Conservation (phyloP, 2,888 invertebrate species). For the Notodonta dromedarius region DNA sequence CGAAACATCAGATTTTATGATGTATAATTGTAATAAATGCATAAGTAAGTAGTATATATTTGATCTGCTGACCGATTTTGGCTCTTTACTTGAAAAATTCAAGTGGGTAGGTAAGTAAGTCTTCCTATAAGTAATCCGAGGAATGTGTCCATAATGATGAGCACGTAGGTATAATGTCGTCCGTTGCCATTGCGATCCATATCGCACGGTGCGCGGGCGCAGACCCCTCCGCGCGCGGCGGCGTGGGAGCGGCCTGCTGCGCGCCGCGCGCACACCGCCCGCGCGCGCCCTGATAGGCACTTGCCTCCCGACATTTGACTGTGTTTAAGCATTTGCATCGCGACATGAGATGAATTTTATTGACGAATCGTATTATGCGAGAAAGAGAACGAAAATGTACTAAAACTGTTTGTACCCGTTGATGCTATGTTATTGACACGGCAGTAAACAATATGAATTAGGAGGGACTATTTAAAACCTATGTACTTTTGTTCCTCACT, state of each 20-base stretch:
- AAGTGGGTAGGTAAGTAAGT: too few relatives aligned
- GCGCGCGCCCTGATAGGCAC: slow-evolving; percentile 26
- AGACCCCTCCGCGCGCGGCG: background rate
- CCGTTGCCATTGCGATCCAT: background rate
- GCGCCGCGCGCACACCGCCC: slow-evolving; percentile 21
- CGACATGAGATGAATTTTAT: slow-evolving; percentile 17
- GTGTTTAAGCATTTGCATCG: slow-evolving; percentile 22
- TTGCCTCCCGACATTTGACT: slow-evolving; percentile 29
- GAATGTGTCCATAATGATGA: background rate
- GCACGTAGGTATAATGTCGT: background rate
- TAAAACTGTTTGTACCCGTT: too few relatives aligned
- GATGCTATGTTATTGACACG: too few relatives aligned
- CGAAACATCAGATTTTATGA: too few relatives aligned
- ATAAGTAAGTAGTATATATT: too few relatives aligned
- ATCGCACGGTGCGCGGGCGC: slow-evolving; percentile 11
- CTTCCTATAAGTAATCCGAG: background rate
- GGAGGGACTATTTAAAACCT: too few relatives aligned
- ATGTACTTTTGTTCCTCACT: too few relatives aligned
- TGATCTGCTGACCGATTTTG: too few relatives aligned
- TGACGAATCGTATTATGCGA: background rate
- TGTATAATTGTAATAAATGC: too few relatives aligned
- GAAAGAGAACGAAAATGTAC: too few relatives aligned
- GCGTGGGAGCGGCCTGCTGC: slow-evolving; percentile 9
- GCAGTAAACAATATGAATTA: too few relatives aligned
- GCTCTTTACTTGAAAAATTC: too few relatives aligned